These are phyloP conservation scores for Apotomis betuletana DNA, from an alignment of 2,888 invertebrate genomes.

Conservation along the genomic window DNA sequence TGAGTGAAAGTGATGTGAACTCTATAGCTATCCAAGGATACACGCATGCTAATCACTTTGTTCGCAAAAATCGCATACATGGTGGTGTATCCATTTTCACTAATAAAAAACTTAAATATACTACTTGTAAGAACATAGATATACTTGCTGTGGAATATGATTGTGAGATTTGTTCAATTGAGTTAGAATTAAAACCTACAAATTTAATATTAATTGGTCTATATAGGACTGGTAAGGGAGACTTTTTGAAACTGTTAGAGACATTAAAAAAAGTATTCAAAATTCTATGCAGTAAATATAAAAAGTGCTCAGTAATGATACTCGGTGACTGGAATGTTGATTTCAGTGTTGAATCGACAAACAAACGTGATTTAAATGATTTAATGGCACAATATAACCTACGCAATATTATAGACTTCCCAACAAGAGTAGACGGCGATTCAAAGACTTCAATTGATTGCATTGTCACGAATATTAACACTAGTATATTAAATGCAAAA, in stretches of 20 bases:
- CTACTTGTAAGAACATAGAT: neutral
- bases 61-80: constrained; percentile 4
- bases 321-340: neutral
- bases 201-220: constrained; percentile 1
- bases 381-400: too few species aligned
- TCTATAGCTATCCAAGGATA: neutral
- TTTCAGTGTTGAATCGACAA: too few species aligned
- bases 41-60: constrained; percentile 3
- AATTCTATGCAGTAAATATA: neutral
- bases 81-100: constrained; percentile 12
- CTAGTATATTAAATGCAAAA: neutral
- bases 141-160: constrained; percentile 1
- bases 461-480: neutral
- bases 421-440: too few species aligned
- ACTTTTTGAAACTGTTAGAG: neutral
- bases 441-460: neutral
- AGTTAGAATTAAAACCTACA: neutral
- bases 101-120: neutral
- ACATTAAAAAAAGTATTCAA: neutral
- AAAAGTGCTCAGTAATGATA: neutral
- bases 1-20: neutral
- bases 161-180: constrained; percentile 4
- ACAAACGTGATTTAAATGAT: too few species aligned
- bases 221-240: constrained; percentile 9
- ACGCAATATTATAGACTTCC: too few species aligned